A percentile compares a stretch with the other conserved stretches of the same genome.
phyloP scores from a whole-genome alignment of 2,113 vertebrate species.

The Paraplagusia blochii region DNA sequence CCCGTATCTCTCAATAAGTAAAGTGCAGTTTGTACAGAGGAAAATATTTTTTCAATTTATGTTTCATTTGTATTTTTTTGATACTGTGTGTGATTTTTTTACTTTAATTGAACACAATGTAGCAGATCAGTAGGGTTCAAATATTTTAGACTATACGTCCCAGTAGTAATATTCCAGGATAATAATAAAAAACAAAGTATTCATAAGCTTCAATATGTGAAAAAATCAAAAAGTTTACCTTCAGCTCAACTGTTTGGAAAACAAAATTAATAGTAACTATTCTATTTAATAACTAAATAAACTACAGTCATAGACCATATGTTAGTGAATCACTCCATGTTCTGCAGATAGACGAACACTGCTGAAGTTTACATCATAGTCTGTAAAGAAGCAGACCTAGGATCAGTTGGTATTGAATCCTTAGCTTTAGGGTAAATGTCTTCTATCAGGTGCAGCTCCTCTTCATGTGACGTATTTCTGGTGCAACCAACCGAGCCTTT shows the following conservation, averaged over 20 bases:
- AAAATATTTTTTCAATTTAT: constrained; percentile 60
- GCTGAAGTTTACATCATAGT: too few relatives aligned
- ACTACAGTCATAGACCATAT: too few relatives aligned
- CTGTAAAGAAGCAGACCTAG: too few relatives aligned
- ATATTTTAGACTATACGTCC: constrained; percentile 8
- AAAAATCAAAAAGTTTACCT: too few relatives aligned
- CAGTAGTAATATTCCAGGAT: constrained; percentile 11
- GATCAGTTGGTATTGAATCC: constrained; percentile 9
- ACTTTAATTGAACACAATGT: constrained; percentile 12
- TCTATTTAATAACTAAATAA: too few relatives aligned
- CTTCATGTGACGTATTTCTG: constrained; percentile 12
- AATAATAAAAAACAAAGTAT: constrained; percentile 2
- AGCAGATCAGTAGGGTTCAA: constrained; percentile 20
- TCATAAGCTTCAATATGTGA: not conserved
- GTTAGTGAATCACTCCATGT: too few relatives aligned
- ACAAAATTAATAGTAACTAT: not conserved
- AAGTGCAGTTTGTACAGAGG: constrained; percentile 67
- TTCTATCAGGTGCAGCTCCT: constrained; percentile 20
- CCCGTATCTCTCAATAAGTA: constrained; percentile 45
- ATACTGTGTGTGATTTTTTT: constrained; percentile 15
- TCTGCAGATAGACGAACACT: too few relatives aligned
- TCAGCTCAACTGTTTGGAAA: constrained; percentile 1
- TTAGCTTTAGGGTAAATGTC: constrained; percentile 10
- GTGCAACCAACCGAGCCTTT: constrained; percentile 14
- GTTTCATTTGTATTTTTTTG: constrained; percentile 31